Evolutionary conservation across 2,113 vertebrate genomes (phyloP), one percentile per base, ranked within the genome.

Genomic region (Lophura nycthemera): DNA sequence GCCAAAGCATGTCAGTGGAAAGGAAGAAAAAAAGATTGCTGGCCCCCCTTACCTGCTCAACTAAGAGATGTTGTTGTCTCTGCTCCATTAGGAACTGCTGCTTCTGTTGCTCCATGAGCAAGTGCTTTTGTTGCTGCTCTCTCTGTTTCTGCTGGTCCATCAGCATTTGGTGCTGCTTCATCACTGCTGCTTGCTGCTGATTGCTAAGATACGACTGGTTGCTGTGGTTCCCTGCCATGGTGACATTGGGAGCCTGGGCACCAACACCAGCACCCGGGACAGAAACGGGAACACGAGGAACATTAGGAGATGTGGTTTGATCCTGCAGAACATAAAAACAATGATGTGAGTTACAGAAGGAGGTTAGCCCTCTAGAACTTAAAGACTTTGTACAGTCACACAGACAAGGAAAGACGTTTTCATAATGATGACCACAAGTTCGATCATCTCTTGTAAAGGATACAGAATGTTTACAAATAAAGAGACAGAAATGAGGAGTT

Each of bases 31-130:
- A 9, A 17, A 38, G 7, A 18, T 3, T 18, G 21, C 36, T 88
- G 52, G 42, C 18, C 18, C 15, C 63, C 32, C 85, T 91, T 93
- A 99, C 99, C 99, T 99, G 99, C 74, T 99, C 99, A 6, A 97
- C 99, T 95, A 99, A 97, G 30, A 99, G 97, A 50, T 98, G 98
- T 90, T 99, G 98, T n/a, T 98, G 98, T 56, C 99, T 98, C 42
- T 99, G 98, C 36, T 97, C 97, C 94, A 97, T 89, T 2, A 98
- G 96, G 96, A 99, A 98, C 50, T 99, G 98, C 88, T 98, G 97
- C 64, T 98, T 98, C 87, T 98, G 98, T 25, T 98, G 97, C 78
- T 98, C 97, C 89, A 97, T 96, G 60, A 98, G 95, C 72, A 98
- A 93, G 61, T 98, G 98, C 84, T 98, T 97, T 30, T 97, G 97